Conservation (phyloP, 2,888 invertebrate genomes). For the Drosophila suboccidentalis region DNA sequence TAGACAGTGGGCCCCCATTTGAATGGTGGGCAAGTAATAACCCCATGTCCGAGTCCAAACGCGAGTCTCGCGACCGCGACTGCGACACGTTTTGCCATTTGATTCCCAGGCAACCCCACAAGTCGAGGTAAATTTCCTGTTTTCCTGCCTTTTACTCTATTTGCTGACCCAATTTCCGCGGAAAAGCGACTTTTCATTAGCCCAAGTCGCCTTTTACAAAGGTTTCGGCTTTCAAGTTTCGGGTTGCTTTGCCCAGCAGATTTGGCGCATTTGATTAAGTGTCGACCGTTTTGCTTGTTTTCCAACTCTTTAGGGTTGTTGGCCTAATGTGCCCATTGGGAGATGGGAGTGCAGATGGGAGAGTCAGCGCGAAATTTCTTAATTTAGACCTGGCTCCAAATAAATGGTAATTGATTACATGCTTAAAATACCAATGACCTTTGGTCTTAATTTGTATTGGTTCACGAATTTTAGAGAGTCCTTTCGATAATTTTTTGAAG, state of each 20-base stretch:
- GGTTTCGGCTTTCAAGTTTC: conserved; percentile 32
- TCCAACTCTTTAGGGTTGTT: conserved; percentile 44
- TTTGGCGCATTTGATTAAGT: conserved; percentile 59
- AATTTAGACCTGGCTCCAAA: conserved; percentile 41
- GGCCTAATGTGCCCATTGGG: conserved; percentile 2
- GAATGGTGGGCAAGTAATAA: conserved; percentile 26
- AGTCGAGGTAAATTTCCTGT: conserved; percentile 75
- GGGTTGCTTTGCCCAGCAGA: conserved; percentile 36
- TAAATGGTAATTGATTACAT: conserved; percentile 61
- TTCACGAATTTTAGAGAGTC: conserved; percentile 10
- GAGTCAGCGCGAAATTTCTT: conserved; percentile 53
- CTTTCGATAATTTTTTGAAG: neutral
- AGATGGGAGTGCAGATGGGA: neutral
- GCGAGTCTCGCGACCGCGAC: conserved; percentile 47
- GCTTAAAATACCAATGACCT: conserved; percentile 46
- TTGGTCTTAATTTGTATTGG: conserved; percentile 15
- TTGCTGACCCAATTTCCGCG: conserved; percentile 73
- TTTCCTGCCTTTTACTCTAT: conserved; percentile 45
- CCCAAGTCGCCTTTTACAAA: conserved; percentile 48
- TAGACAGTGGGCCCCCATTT: conserved; percentile 32
- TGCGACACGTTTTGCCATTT: conserved; percentile 72
- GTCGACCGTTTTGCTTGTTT: conserved; percentile 27
- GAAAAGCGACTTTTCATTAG: conserved; percentile 78
- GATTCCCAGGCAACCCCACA: conserved; percentile 67
- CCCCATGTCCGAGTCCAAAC: conserved; percentile 23